phyloP scores from a whole-genome alignment of 2,888 invertebrate genomes.

The Sceliomorpha sp. region DNA sequence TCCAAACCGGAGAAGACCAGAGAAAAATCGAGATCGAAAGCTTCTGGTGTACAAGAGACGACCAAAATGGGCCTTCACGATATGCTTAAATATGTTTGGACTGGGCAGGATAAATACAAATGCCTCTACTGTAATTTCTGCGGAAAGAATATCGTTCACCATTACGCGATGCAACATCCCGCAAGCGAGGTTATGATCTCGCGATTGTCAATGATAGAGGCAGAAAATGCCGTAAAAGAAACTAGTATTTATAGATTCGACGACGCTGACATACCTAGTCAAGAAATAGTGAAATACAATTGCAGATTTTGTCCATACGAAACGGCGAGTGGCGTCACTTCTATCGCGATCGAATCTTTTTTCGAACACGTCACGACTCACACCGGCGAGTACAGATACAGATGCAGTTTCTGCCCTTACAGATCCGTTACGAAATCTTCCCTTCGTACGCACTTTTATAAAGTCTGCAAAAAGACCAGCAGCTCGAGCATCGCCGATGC shows the following conservation, averaged over 20 bases:
- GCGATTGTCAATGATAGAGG: constrained; percentile 82
- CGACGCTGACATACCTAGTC: too few relatives aligned
- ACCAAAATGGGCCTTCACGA: constrained; percentile 51
- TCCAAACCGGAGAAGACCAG: constrained; percentile 72
- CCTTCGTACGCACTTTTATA: constrained; percentile 74
- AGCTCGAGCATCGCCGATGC: constrained; percentile 56
- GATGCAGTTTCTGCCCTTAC: constrained; percentile 84
- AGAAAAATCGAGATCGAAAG: constrained; percentile 80
- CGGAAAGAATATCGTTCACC: constrained; percentile 84
- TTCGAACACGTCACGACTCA: constrained; percentile 89
- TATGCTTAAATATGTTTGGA: constrained; percentile 67
- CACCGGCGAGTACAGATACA: constrained; percentile 88
- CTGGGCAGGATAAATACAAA: constrained; percentile 75
- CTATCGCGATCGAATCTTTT: constrained; percentile 79
- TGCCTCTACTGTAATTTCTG: constrained; percentile 84
- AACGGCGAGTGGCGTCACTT: constrained; percentile 57
- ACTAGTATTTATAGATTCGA: constrained; percentile 76
- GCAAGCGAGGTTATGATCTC: constrained; percentile 85
- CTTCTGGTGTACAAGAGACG: neutral
- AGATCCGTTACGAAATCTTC: constrained; percentile 73
- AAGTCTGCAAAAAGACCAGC: constrained; percentile 65
- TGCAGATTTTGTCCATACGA: constrained; percentile 74
- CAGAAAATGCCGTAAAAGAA: constrained; percentile 82
- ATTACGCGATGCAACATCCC: constrained; percentile 85
- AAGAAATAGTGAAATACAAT: too few relatives aligned